These are phyloP conservation scores for Podotricha telesiphe DNA, from an alignment of 2,888 invertebrate species.

Conservation along the genomic window DNA sequence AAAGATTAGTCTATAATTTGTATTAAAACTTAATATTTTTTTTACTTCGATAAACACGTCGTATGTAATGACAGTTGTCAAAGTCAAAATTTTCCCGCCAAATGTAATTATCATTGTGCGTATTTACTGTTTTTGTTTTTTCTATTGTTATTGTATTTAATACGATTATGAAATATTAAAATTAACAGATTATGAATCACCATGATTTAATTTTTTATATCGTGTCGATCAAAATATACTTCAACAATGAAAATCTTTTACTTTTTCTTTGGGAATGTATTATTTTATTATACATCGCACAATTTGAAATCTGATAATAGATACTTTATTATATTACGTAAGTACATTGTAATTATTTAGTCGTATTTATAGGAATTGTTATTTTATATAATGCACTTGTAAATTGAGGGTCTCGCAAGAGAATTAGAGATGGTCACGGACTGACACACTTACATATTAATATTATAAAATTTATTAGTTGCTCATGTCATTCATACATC, in stretches of 20 bases:
- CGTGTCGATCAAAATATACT: slow-evolving; percentile 4
- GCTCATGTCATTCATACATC: slow-evolving; percentile 75
- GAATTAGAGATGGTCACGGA: slow-evolving; percentile 29
- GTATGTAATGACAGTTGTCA: slow-evolving; percentile 35
- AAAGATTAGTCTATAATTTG: slow-evolving; percentile 16
- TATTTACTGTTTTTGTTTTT: neutral
- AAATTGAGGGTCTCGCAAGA: slow-evolving; percentile 10
- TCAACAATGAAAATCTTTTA: neutral
- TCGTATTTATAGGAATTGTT: slow-evolving; percentile 36
- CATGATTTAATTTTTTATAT: neutral
- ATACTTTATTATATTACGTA: slow-evolving; percentile 35
- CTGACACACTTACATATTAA: slow-evolving; percentile 32
- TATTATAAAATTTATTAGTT: slow-evolving; percentile 48
- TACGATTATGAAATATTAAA: slow-evolving; percentile 11
- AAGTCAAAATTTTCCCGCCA: slow-evolving; percentile 39
- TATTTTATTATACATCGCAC: slow-evolving; percentile 50
- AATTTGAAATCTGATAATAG: slow-evolving; percentile 40
- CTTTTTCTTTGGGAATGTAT: slow-evolving; percentile 56
- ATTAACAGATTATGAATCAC: slow-evolving; percentile 18
- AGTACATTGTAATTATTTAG: slow-evolving; percentile 38
- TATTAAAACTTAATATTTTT: neutral
- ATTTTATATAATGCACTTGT: slow-evolving; percentile 30
- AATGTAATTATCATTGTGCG: slow-evolving; percentile 3
- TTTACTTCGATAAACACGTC: slow-evolving; percentile 3
- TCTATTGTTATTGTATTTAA: slow-evolving; percentile 2